A percentile compares a stretch with the other conserved stretches of the same genome.
These are phyloP conservation scores for Papilio glaucus DNA, from an alignment of 1,140 invertebrate species.

Conservation along the genomic window DNA sequence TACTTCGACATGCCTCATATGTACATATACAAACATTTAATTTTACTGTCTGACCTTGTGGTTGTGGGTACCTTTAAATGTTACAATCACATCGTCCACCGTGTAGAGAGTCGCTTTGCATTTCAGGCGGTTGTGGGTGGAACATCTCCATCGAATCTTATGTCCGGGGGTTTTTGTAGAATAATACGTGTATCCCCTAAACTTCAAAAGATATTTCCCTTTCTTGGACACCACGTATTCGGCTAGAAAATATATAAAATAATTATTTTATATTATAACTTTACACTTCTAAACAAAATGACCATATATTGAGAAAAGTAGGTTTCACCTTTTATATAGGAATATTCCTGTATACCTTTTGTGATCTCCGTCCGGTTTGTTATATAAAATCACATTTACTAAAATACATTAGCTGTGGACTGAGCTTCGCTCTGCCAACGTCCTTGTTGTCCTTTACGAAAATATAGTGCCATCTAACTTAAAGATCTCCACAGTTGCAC, in stretches of 20 bases:
- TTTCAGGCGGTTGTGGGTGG: conserved; percentile 40
- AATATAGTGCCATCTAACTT: no score
- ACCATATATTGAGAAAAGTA: no score
- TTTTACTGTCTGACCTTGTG: conserved; percentile 12
- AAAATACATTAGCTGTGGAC: no score
- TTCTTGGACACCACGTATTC: conserved; percentile 46
- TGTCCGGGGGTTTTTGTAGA: neutral
- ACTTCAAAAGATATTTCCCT: conserved; percentile 43
- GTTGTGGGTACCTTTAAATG: conserved; percentile 35
- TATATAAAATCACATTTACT: no score
- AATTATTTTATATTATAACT: neutral
- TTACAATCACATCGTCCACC: conserved; percentile 31
- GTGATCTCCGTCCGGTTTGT: no score
- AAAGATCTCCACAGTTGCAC: no score
- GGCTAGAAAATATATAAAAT: conserved; percentile 34
- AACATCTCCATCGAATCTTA: conserved; percentile 43
- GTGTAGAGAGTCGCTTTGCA: conserved; percentile 38
- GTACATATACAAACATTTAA: neutral
- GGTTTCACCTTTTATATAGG: no score
- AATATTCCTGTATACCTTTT: no score
- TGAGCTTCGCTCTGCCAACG: no score
- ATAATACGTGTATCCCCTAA: conserved; percentile 45
- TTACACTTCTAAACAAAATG: no score
- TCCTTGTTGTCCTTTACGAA: no score
- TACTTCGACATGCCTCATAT: no score